Evolutionary conservation across 1,140 invertebrate genomes (phyloP).

Genomic region (Bombyx mandarina): DNA sequence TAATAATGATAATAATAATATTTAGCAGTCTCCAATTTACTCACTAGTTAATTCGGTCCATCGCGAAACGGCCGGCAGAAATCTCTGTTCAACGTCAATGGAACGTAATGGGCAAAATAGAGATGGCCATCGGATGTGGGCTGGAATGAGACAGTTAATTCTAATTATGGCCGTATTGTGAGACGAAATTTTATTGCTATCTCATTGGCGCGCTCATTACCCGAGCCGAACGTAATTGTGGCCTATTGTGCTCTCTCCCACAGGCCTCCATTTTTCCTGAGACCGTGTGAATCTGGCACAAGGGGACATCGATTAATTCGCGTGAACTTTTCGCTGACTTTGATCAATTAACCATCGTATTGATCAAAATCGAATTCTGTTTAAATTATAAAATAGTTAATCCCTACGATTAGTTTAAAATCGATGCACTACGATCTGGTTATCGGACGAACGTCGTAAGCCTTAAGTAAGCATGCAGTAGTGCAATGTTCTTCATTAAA

Average conservation of each 20-base stretch:
- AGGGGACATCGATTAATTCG: constrained; percentile 32
- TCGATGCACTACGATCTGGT: not conserved
- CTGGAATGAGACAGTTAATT: constrained; percentile 67
- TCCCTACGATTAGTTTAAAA: not conserved
- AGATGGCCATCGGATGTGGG: constrained; percentile 57
- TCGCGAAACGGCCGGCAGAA: not conserved
- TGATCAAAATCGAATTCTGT: too few species aligned
- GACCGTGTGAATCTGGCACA: constrained; percentile 55
- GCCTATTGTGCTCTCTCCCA: constrained; percentile 44
- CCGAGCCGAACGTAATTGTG: constrained; percentile 44
- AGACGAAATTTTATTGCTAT: constrained; percentile 65
- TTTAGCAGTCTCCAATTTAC: too few species aligned
- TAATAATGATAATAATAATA: too few species aligned
- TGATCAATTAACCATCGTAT: constrained; percentile 1
- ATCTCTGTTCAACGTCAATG: constrained; percentile 46
- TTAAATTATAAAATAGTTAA: not conserved
- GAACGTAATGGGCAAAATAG: constrained; percentile 28
- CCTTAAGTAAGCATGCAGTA: constrained; percentile 20
- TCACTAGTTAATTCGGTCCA: too few species aligned
- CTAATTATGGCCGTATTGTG: constrained; percentile 66
- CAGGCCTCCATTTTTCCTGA: constrained; percentile 45
- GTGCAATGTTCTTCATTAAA: constrained; percentile 26
- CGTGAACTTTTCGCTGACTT: constrained; percentile 25
- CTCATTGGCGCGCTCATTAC: constrained; percentile 64
- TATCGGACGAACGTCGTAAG: constrained; percentile 13